phyloP scores from a whole-genome alignment of 2,113 vertebrate genomes.

The Anthoscopus minutus region DNA sequence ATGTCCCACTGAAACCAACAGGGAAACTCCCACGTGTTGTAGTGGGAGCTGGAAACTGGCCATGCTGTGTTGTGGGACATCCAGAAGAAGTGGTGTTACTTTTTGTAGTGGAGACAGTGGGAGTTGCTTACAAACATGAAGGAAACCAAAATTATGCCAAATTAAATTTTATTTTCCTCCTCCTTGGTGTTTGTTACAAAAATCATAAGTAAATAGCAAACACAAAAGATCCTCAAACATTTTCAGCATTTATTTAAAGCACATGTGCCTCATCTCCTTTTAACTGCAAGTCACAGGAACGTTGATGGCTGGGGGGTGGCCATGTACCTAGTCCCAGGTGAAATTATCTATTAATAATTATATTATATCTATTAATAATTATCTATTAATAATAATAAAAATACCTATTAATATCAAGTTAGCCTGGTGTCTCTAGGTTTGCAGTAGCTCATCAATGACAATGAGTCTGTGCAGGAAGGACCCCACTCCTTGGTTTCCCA shows the following conservation, averaged over 20 bases:
- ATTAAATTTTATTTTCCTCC: conserved; percentile 20
- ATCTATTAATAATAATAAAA: too few species aligned
- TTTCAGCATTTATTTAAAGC: not conserved
- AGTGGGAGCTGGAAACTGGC: conserved; percentile 23
- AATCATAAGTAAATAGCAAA: not conserved
- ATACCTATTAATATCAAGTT: not conserved
- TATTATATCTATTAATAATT: too few species aligned
- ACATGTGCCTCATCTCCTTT: not conserved
- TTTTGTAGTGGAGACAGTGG: conserved; percentile 39
- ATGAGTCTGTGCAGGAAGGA: not conserved
- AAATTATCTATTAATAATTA: too few species aligned
- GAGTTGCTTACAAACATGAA: conserved; percentile 27
- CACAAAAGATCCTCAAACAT: not conserved
- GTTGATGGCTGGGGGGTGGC: fast-evolving
- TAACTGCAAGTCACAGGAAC: not conserved
- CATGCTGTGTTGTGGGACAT: not conserved
- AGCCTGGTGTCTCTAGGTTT: not conserved
- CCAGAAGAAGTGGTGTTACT: not conserved
- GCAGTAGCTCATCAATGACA: not conserved
- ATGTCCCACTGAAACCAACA: not conserved
- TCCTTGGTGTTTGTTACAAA: not conserved
- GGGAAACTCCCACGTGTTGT: not conserved
- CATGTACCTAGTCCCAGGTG: not conserved
- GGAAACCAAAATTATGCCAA: conserved; percentile 1
- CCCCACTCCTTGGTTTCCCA: not conserved